These are phyloP conservation scores for Colinus virginianus DNA, from an alignment of 2,113 vertebrate species.

Conservation along the genomic window DNA sequence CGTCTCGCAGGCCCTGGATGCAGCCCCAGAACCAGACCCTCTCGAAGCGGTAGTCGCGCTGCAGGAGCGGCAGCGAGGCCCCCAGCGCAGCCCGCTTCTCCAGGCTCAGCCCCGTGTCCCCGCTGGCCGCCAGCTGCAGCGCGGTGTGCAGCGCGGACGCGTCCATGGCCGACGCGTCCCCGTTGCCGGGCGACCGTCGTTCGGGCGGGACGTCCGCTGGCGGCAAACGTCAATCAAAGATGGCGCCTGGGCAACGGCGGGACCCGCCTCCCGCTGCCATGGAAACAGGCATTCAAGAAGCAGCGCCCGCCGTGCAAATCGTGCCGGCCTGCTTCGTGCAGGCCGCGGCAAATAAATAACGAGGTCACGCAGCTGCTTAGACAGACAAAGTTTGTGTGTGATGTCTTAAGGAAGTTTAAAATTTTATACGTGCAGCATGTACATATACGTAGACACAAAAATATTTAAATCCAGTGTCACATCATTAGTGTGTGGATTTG, in stretches of 20 bases:
- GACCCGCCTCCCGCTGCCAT: not conserved
- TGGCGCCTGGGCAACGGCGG: not conserved
- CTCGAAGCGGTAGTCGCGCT: slow-evolving; percentile 86
- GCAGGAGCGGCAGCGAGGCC: slow-evolving; percentile 84
- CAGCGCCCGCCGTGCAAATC: not conserved
- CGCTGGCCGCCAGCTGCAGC: slow-evolving; percentile 82
- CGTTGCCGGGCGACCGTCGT: slow-evolving; percentile 27
- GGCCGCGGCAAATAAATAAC: slow-evolving; percentile 30
- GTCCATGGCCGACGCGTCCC: slow-evolving; percentile 80
- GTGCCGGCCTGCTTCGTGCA: not conserved
- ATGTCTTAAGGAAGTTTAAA: slow-evolving; percentile 31
- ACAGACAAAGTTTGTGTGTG: slow-evolving; percentile 38
- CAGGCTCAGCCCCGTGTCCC: slow-evolving; percentile 81
- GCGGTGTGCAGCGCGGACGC: slow-evolving; percentile 73
- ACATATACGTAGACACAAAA: not conserved
- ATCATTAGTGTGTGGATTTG: slow-evolving; percentile 22
- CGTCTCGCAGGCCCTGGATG: slow-evolving; percentile 83
- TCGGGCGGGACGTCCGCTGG: not conserved
- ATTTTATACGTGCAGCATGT: not conserved
- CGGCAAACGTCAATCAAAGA: not conserved
- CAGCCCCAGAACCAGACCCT: slow-evolving; percentile 92
- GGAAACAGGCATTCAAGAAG: not conserved
- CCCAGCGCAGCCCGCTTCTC: slow-evolving; percentile 85
- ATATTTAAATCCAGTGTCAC: not conserved
- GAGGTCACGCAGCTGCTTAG: slow-evolving; percentile 4